These are phyloP conservation scores for Antheraea mylitta DNA, from an alignment of 1,140 invertebrate genomes.

Conservation along the genomic window DNA sequence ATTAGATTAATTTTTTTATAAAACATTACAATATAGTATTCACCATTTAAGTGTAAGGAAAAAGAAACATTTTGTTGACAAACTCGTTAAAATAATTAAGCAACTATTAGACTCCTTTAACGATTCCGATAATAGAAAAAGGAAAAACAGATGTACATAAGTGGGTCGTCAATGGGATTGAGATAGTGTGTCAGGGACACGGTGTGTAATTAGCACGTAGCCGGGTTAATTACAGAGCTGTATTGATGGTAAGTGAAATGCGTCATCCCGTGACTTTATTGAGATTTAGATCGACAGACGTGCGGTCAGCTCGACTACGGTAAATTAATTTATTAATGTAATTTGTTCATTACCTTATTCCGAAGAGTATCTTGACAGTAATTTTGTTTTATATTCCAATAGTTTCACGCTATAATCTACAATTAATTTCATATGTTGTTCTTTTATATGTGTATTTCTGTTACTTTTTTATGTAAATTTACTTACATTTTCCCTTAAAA, in stretches of 20 bases:
- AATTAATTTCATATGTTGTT: too few species aligned
- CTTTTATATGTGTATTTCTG: too few species aligned
- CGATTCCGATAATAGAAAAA: background rate
- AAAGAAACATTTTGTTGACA: background rate
- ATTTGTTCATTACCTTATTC: background rate
- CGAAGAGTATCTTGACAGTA: too few species aligned
- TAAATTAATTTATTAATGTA: too few species aligned
- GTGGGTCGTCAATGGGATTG: background rate
- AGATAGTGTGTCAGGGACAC: background rate
- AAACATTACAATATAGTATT: too few species aligned
- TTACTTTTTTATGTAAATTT: too few species aligned
- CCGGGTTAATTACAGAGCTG: conserved; percentile 54
- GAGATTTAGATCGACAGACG: background rate
- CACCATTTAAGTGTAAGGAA: background rate
- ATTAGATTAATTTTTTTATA: too few species aligned
- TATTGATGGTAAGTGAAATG: conserved; percentile 59
- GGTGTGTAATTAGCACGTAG: conserved; percentile 57
- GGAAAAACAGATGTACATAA: conserved; percentile 10
- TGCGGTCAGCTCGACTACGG: background rate
- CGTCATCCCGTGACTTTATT: conserved; percentile 51
- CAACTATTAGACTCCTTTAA: background rate
- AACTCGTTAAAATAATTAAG: background rate
- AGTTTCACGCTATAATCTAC: too few species aligned
- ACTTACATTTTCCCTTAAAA: too few species aligned
- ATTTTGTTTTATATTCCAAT: too few species aligned